These are phyloP conservation scores for Ardeotis arabs DNA, from an alignment of 2,113 vertebrate species.

Conservation along the genomic window DNA sequence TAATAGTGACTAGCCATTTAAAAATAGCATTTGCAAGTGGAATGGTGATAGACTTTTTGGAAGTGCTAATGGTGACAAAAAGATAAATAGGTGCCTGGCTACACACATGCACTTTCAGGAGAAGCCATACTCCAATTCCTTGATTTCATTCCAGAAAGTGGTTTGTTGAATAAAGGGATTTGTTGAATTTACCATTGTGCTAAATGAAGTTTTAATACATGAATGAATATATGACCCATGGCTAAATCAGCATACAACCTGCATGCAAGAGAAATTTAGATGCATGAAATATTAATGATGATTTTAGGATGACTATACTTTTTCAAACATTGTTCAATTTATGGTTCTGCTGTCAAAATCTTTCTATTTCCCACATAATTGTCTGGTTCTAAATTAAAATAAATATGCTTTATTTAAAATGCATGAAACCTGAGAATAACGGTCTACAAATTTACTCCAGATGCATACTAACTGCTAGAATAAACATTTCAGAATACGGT, in stretches of 20 bases:
- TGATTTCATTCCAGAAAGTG: not conserved
- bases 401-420: constrained; percentile 50
- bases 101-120: not conserved
- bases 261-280: not conserved
- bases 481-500: constrained; percentile 60
- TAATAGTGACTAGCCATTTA: not conserved
- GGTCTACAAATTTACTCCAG: constrained; percentile 43
- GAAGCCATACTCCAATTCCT: not conserved
- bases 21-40: not conserved
- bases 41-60: not conserved
- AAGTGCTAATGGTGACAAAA: not conserved
- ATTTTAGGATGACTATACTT: not conserved
- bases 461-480: constrained; percentile 64
- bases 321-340: not conserved
- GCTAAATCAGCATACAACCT: not conserved
- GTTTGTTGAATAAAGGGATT: not conserved
- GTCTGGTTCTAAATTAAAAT: constrained; percentile 42
- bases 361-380: constrained; percentile 29
- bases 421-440: constrained; percentile 35
- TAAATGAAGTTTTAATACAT: constrained; percentile 20
- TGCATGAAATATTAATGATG: constrained; percentile 25
- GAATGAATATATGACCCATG: constrained; percentile 14
- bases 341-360: not conserved
- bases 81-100: not conserved
- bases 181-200: not conserved